Evolutionary conservation across 2,113 vertebrate genomes (phyloP).

Genomic region (Saguinus imperator): DNA sequence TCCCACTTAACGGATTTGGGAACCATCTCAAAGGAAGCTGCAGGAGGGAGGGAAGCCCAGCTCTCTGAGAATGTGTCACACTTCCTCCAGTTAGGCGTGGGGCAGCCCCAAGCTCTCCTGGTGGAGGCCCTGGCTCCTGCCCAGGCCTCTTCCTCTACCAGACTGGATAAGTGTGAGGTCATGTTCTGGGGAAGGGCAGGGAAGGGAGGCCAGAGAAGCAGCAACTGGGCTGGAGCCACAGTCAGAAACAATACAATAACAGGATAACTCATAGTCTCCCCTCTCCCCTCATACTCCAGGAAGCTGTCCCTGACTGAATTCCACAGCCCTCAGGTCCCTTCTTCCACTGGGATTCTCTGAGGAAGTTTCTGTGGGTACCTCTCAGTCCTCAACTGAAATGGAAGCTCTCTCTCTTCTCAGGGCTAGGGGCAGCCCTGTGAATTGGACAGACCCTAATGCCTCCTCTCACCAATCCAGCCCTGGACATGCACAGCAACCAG

Average conservation of each 20-base stretch:
- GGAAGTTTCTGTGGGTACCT: neutral
- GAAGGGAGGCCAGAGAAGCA: neutral
- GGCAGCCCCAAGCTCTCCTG: conserved; percentile 58
- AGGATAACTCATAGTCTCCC: neutral
- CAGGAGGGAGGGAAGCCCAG: conserved; percentile 37
- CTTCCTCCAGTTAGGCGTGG: conserved; percentile 66
- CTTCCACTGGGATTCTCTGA: neutral
- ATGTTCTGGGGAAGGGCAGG: neutral
- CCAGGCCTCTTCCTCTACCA: conserved; percentile 27
- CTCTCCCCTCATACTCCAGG: neutral
- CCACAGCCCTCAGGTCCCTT: neutral
- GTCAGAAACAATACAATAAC: conserved; percentile 2
- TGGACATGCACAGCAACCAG: neutral
- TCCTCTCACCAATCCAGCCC: neutral
- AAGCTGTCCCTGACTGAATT: neutral
- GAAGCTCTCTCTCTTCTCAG: neutral
- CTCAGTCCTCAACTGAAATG: neutral
- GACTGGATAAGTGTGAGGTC: conserved; percentile 18
- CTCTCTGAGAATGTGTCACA: conserved; percentile 58
- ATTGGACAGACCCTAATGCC: neutral
- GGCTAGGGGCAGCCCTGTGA: neutral
- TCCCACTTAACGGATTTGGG: conserved; percentile 23
- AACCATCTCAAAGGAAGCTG: conserved; percentile 51
- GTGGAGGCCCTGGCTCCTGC: neutral
- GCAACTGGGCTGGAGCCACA: neutral